Evolutionary conservation across 2,113 vertebrate genomes (phyloP), one percentile per base, ranked within the genome.

Genomic region (Malurus elegans): DNA sequence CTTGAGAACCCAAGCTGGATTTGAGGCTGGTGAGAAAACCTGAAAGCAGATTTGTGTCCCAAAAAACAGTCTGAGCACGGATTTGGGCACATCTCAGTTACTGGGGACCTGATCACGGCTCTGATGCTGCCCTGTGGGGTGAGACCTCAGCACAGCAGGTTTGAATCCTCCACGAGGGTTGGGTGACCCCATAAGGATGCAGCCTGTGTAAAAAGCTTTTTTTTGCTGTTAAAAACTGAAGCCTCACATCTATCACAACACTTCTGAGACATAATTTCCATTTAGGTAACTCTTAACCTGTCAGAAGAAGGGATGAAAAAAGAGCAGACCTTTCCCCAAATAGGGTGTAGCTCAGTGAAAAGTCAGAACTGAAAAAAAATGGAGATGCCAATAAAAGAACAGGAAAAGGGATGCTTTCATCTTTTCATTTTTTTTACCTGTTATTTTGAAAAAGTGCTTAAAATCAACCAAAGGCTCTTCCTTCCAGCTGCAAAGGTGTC

Each of bases 91-190:
- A 18, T 31, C 65, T 44, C 65, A 2, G 69, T 18, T 18, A 2
- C 0, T 28, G 44, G 72, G 56, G 48, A 71, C 3, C 45, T 18
- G 26, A 21, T n/a, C 34, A 9, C 0, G 1, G 45, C 51, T 74
- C 51, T 44, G 80, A 21, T n/a, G 56, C 13, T 84, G 69, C 19
- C 19, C 48, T 4, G 10, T 16, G 65, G 69, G 53, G 48, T 25
- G 4, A 53, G 44, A 40, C 50, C 42, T 42, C 4, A 3, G 23
- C 29, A 48, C 29, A 28, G 29, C 15, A 13, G 51, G 21, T 8
- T 66, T 0, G 0, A 29, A 42, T 40, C 58, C 28, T 61, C 26
- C 32, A 6, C 29, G 3, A 16, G 29, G 23, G 8, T 60, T 11
- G 4, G 13, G 6, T 61, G 93, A 73, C 23, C 19, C 74, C 45